These are phyloP conservation scores for Tridacna gigas DNA, from an alignment of 2,888 invertebrate genomes.

Conservation along the genomic window DNA sequence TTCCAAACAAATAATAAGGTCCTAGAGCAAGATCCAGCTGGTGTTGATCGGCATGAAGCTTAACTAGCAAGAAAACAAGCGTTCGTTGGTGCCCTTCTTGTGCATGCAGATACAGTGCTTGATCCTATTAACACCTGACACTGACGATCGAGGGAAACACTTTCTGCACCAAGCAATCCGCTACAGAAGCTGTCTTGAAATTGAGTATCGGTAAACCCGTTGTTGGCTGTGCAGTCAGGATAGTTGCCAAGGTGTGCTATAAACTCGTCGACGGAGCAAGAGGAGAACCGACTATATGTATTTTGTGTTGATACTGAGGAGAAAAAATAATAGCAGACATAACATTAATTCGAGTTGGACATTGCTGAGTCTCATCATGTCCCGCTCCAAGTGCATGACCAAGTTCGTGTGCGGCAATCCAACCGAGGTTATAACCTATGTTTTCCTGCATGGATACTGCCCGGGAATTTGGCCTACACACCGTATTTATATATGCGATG, in stretches of 20 bases:
- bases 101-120: background rate
- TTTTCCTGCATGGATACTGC: slow-evolving; percentile 10
- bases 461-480: background rate
- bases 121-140: slow-evolving; percentile 16
- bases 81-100: background rate
- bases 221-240: slow-evolving; percentile 26
- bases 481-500: background rate
- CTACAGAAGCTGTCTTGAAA: slow-evolving; percentile 16
- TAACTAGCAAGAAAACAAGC: background rate
- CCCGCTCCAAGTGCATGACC: slow-evolving; percentile 15
- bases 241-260: background rate
- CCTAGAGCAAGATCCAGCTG: background rate
- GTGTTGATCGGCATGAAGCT: background rate
- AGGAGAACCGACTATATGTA: slow-evolving; percentile 22
- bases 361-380: background rate
- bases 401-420: slow-evolving; percentile 10
- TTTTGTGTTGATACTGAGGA: background rate
- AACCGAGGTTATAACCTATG: slow-evolving; percentile 10
- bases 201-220: slow-evolving; percentile 30
- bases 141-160: slow-evolving; percentile 11
- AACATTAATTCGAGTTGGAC: slow-evolving; percentile 1
- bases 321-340: slow-evolving; percentile 15
- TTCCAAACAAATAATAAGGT: slow-evolving; percentile 19
- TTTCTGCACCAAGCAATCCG: slow-evolving; percentile 10
- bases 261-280: slow-evolving; percentile 11